phyloP scores from a whole-genome alignment of 2,113 vertebrate genomes.

The Oxyura jamaicensis region DNA sequence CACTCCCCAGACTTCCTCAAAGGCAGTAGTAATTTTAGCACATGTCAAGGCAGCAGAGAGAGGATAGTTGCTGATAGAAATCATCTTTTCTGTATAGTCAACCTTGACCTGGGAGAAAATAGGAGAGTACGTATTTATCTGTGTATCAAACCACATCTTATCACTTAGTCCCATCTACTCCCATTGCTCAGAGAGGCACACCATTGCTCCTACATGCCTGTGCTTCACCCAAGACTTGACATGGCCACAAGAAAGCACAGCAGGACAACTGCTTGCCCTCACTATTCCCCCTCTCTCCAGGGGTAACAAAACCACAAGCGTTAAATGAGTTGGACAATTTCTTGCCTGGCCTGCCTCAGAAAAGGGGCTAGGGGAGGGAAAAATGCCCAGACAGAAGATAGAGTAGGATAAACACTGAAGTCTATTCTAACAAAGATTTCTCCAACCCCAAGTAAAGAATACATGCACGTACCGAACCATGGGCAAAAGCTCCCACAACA shows the following conservation, averaged over 20 bases:
- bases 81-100: constrained; percentile 91
- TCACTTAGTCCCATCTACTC: not conserved
- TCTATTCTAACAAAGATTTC: not conserved
- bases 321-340: not conserved
- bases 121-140: not conserved
- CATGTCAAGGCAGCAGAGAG: constrained; percentile 95
- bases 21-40: constrained; percentile 94
- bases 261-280: not conserved
- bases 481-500: constrained; percentile 95
- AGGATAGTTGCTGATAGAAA: constrained; percentile 97
- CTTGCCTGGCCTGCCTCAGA: not conserved
- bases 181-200: not conserved
- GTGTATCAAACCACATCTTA: not conserved
- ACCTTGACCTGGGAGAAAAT: constrained; percentile 82
- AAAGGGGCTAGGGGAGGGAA: rapidly evolving
- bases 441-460: not conserved
- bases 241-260: not conserved
- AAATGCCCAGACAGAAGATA: not conserved
- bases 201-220: not conserved
- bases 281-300: not conserved
- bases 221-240: not conserved
- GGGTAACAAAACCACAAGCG: not conserved
- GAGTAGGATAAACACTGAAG: not conserved
- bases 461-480: constrained; percentile 84
- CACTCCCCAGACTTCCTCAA: constrained; percentile 94